Base-by-base conservation (phyloP, 2,888 invertebrate species). In the Automeris io region DNA sequence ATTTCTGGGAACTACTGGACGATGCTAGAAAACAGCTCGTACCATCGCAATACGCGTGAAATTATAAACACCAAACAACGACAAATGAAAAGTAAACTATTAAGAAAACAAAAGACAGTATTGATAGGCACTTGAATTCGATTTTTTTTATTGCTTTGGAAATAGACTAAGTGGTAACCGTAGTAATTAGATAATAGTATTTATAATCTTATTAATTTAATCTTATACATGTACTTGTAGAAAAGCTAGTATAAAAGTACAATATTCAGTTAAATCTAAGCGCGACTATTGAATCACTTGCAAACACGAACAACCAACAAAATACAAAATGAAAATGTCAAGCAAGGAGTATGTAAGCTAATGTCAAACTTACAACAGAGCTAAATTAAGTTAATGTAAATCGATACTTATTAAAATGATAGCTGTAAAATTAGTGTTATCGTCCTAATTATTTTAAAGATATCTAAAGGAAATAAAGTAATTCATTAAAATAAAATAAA, bases 1-100 rank as follows among this genome's bases (percentile, higher is more conserved):
- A 80, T 72, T 70, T 60, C 63, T 80, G 61, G 70, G 67, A 25
- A 49, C 53, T 54, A 73, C 80, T 69, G 71, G 76, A 66, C 75
- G 61, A 79, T 85, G 86, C 86, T 86, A 86, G 82, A 86, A 82
- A 86, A 86, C 85, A 70, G 78, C 75, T 68, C 81, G 79, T 70
- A 75, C 71, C 86, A 85, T 86, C 50, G 77, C 83, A 79, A 66
- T 58, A 64, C 54, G 67, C 57, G 60, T 56, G 63, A 65, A 66
- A 50, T 55, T 65, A 75, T 70, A 66, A 70, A 69, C 70, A 71
- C 73, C 60, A 46, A 51, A 61, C 52, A 46, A 60, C 59, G 65
- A 64, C 60, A 61, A 67, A 50, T 57, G 56, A 54, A 61, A 56
- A 52, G 44, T 43, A 54, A 51, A 42, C 45, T 37, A 33, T 46